These are phyloP conservation scores for Melangyna quadrimaculata DNA, from an alignment of 2,888 invertebrate genomes.

Conservation along the genomic window DNA sequence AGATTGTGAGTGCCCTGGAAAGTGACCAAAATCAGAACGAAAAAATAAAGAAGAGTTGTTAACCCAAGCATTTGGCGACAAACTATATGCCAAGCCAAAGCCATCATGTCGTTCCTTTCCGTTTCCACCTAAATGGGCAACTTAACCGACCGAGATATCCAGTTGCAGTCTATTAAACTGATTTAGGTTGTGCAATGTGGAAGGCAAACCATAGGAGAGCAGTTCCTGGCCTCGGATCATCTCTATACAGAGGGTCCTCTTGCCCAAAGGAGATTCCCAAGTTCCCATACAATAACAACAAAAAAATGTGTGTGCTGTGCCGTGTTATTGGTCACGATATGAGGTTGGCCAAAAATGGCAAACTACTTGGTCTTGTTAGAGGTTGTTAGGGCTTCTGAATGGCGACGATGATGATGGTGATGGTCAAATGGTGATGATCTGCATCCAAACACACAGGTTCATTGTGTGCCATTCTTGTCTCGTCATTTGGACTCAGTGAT, in stretches of 20 bases:
- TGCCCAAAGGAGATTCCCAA: conserved; percentile 28
- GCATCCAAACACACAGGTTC: conserved; percentile 57
- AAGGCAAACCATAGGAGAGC: neutral
- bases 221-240: conserved; percentile 20
- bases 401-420: conserved; percentile 10
- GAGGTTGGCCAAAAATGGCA: conserved; percentile 61
- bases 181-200: conserved; percentile 50
- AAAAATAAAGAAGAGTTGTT: neutral
- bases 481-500: conserved; percentile 60
- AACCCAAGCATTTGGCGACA: conserved; percentile 41
- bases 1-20: conserved; percentile 44
- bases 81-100: conserved; percentile 26
- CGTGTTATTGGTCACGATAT: conserved; percentile 54
- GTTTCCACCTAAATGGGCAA: conserved; percentile 69
- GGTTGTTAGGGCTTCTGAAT: conserved; percentile 47
- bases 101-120: conserved; percentile 59
- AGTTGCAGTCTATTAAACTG: conserved; percentile 71
- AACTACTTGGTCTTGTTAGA: conserved; percentile 35
- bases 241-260: neutral
- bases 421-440: conserved; percentile 50
- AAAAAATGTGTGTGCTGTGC: conserved; percentile 31
- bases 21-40: conserved; percentile 50
- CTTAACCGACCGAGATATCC: conserved; percentile 68
- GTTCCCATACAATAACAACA: neutral
- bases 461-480: conserved; percentile 50